phyloP scores from a whole-genome alignment of 2,888 invertebrate genomes.

The Apodemia mormo region DNA sequence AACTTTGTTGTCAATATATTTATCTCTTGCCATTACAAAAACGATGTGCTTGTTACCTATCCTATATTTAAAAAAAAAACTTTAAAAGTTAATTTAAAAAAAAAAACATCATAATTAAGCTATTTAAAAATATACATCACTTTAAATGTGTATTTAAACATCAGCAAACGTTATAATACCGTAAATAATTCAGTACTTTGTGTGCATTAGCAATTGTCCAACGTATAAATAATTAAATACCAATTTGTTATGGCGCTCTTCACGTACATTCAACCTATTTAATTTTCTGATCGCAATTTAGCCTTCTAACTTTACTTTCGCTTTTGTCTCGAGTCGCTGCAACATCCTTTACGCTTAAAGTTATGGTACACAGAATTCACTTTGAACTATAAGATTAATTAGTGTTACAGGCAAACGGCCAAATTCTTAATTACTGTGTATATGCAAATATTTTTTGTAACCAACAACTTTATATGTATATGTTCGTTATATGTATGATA shows the following conservation, averaged over 20 bases:
- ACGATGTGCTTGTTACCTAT: too few relatives aligned
- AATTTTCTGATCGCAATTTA: slow-evolving; percentile 45
- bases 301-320: slow-evolving; percentile 51
- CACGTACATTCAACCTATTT: slow-evolving; percentile 43
- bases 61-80: too few relatives aligned
- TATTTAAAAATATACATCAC: too few relatives aligned
- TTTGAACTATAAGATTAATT: not conserved
- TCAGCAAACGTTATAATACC: not conserved
- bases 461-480: too few relatives aligned
- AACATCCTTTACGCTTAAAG: not conserved
- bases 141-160: too few relatives aligned
- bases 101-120: too few relatives aligned
- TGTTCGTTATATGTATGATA: too few relatives aligned
- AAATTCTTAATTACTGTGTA: not conserved
- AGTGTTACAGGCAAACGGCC: not conserved
- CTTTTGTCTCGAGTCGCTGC: slow-evolving; percentile 39
- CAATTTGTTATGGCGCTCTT: slow-evolving; percentile 35
- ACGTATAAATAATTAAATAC: slow-evolving; percentile 32
- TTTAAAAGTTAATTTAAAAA: too few relatives aligned
- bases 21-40: too few relatives aligned
- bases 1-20: too few relatives aligned
- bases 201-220: slow-evolving; percentile 2
- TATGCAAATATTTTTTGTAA: not conserved
- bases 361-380: not conserved
- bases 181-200: not conserved